Base-by-base conservation (phyloP, 2,113 vertebrate genomes). In the Leucosticte australis region DNA sequence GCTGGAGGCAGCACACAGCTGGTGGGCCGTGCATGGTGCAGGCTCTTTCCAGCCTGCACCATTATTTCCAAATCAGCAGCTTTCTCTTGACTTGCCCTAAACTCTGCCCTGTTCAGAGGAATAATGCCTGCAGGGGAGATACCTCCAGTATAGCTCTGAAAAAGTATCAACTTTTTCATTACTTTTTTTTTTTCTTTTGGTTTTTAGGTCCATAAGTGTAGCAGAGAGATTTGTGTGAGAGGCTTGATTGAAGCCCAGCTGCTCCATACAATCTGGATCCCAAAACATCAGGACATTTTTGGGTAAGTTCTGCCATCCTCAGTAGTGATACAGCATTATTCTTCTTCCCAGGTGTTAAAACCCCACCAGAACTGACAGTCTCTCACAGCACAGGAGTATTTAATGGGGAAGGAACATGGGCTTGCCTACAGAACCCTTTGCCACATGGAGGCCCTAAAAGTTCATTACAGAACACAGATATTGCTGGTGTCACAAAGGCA, bases 41-140 rank as follows among this genome's bases (percentile, higher is more conserved):
- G 94, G 92, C 77, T 88, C 97, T 97, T 98, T 96, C 97, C 21
- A 22, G 95, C 96, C 98, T 98, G 95, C 97, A 94, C 92, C 92
- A 93, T 98, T 98, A 97, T 98, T 98, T 98, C 98, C 97, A 98
- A 94, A 98, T 97, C 97, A 97, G 89, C 96, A 97, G 95, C 95
- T 98, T 94, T 97, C 96, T 97, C 98, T 98, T 98, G 97, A 97
- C 96, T 96, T 96, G 93, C 97, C 97, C 95, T 98, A 97, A 98
- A 98, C 95, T 97, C 96, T 95, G 94, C 78, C 85, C 96, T 94
- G 9, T 96, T 96, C 95, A 97, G 55, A 65, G 91, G 28, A 92
- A 93, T 94, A 96, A 95, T 75, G 94, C 96, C 97, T 92, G 75
- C 94, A 93, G 97, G 96, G 93, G 44, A 97, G 95, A 96, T 92